These are phyloP conservation scores for Arge pagana DNA, from an alignment of 2,888 invertebrate species.

Conservation along the genomic window DNA sequence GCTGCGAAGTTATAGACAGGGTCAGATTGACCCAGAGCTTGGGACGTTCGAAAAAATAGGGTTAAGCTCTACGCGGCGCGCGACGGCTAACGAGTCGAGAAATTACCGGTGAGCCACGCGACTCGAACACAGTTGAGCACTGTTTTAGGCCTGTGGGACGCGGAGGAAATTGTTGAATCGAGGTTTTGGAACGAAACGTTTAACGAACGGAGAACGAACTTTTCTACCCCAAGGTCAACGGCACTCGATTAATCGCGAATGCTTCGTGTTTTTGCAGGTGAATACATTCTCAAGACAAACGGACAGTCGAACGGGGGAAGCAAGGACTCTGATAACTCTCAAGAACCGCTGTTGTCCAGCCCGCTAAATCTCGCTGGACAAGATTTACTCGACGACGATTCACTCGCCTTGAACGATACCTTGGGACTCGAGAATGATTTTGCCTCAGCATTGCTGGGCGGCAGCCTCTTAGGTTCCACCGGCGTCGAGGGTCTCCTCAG, in stretches of 20 bases:
- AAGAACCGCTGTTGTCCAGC: slow-evolving; percentile 7
- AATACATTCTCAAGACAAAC: slow-evolving; percentile 54
- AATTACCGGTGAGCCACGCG: no score
- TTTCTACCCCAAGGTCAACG: no score
- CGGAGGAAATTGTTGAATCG: no score
- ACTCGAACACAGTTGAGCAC: no score
- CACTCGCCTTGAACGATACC: slow-evolving; percentile 48
- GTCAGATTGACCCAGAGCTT: no score
- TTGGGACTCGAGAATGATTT: slow-evolving; percentile 54
- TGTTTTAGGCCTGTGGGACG: no score
- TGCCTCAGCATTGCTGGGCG: slow-evolving; percentile 48
- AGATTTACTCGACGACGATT: slow-evolving; percentile 44
- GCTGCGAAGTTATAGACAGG: no score
- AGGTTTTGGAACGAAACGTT: no score
- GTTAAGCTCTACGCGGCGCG: no score
- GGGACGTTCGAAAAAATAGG: no score
- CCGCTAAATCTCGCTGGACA: slow-evolving; percentile 9
- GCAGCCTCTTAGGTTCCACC: slow-evolving; percentile 42
- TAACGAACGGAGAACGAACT: no score
- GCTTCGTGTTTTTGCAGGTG: slow-evolving; percentile 50
- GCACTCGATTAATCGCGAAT: background rate
- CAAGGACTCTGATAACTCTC: slow-evolving; percentile 6
- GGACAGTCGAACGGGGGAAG: slow-evolving; percentile 33
- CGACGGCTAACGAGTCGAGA: no score
- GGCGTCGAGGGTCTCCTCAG: slow-evolving; percentile 51